These are phyloP conservation scores for Otis tarda DNA, from an alignment of 2,113 vertebrate genomes.

Conservation along the genomic window DNA sequence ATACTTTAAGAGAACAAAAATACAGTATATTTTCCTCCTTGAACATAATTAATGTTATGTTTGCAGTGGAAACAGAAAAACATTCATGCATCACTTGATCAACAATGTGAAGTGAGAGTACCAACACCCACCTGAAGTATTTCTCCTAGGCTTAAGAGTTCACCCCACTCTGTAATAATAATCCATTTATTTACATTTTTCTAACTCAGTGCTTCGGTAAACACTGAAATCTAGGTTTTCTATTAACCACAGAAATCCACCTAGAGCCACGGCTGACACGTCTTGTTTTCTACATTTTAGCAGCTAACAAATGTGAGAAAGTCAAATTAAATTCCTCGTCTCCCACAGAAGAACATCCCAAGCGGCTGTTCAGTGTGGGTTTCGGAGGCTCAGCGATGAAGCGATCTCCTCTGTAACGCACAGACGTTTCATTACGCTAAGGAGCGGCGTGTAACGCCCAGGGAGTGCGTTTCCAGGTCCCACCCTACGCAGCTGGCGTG, in stretches of 20 bases:
- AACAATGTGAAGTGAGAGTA: not conserved
- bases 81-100: not conserved
- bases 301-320: not conserved
- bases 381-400: not conserved
- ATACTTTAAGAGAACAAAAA: not conserved
- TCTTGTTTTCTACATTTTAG: not conserved
- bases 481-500: accelerated
- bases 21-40: not conserved
- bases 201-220: not conserved
- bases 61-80: not conserved
- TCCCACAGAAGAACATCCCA: not conserved
- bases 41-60: not conserved
- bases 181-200: not conserved
- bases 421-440: not conserved
- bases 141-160: not conserved
- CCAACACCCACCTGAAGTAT: not conserved
- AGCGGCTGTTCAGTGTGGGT: not conserved
- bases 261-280: not conserved
- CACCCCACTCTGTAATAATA: not conserved
- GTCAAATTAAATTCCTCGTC: not conserved
- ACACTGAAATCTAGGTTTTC: not conserved
- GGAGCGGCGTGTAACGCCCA: not conserved
- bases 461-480: not conserved
- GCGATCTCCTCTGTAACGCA: not conserved
- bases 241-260: not conserved